Evolutionary conservation across 1,140 invertebrate species (phyloP).

Genomic region (Bombus ignitus): DNA sequence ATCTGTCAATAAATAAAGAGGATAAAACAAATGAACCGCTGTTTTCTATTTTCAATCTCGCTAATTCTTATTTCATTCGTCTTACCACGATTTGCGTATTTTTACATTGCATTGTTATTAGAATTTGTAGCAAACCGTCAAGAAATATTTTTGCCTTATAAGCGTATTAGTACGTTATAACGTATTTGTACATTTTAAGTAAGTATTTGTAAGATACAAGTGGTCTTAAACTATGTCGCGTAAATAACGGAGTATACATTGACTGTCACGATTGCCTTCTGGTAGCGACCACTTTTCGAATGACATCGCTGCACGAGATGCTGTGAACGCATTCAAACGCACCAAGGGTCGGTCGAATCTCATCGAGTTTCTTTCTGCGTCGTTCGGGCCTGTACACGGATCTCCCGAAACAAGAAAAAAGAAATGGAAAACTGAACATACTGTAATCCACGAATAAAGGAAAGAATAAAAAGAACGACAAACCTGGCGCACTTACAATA

Average conservation of each 20-base stretch:
- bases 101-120: not conserved
- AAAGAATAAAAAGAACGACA: too few relatives aligned
- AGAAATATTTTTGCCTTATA: constrained; percentile 13
- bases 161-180: too few relatives aligned
- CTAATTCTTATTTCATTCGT: not conserved
- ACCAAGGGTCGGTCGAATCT: not conserved
- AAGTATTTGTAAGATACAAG: not conserved
- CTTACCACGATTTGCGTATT: not conserved
- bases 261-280: constrained; percentile 44
- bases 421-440: not conserved
- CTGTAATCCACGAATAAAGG: too few relatives aligned
- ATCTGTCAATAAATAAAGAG: not conserved
- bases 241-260: constrained; percentile 49
- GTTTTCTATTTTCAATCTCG: too few relatives aligned
- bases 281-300: constrained; percentile 14
- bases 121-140: not conserved
- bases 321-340: constrained; percentile 22
- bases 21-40: not conserved
- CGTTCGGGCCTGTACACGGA: too few relatives aligned
- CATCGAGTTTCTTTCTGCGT: not conserved
- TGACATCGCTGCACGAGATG: constrained; percentile 38
- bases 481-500: too few relatives aligned
- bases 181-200: too few relatives aligned
- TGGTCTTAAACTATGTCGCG: constrained; percentile 51
- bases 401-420: constrained; percentile 3